These are phyloP conservation scores for Drosophila percnosoma DNA, from an alignment of 2,888 invertebrate genomes.

Conservation along the genomic window DNA sequence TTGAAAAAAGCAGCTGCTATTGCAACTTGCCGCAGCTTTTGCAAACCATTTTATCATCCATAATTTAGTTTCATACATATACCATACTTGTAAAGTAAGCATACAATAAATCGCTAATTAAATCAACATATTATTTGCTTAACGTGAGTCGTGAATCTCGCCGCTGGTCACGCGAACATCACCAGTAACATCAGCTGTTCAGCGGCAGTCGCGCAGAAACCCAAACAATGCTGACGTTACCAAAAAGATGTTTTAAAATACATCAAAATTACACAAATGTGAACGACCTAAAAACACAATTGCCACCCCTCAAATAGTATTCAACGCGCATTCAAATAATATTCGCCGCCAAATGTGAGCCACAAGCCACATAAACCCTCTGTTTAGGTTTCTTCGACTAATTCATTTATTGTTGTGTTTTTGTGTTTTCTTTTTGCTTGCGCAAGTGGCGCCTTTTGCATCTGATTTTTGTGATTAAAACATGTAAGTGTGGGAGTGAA, in stretches of 20 bases:
- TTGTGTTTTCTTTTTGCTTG: conserved; percentile 36
- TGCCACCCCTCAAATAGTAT: conserved; percentile 33
- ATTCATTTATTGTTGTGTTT: conserved; percentile 30
- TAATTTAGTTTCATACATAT: background rate
- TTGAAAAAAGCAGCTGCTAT: background rate
- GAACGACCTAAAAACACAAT: conserved; percentile 18
- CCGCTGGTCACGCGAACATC: conserved; percentile 9
- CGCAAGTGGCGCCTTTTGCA: conserved; percentile 36
- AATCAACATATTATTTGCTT: background rate
- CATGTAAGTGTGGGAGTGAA: conserved; percentile 19
- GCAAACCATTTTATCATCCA: background rate
- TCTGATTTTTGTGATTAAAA: conserved; percentile 30
- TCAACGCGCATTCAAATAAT: conserved; percentile 9
- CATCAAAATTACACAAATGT: conserved; percentile 46
- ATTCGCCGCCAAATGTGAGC: conserved; percentile 33
- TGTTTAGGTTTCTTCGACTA: conserved; percentile 36
- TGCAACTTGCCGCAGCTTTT: background rate
- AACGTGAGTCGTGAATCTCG: conserved; percentile 4
- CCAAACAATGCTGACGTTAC: conserved; percentile 72
- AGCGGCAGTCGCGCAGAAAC: conserved; percentile 29
- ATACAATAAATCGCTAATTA: background rate
- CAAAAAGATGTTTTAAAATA: conserved; percentile 57
- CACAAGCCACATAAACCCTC: conserved; percentile 26
- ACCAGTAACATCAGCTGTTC: conserved; percentile 31
- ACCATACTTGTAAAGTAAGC: background rate